phyloP scores from a whole-genome alignment of 2,797 vertebrate genomes.

The Epinephelus malabaricus region DNA sequence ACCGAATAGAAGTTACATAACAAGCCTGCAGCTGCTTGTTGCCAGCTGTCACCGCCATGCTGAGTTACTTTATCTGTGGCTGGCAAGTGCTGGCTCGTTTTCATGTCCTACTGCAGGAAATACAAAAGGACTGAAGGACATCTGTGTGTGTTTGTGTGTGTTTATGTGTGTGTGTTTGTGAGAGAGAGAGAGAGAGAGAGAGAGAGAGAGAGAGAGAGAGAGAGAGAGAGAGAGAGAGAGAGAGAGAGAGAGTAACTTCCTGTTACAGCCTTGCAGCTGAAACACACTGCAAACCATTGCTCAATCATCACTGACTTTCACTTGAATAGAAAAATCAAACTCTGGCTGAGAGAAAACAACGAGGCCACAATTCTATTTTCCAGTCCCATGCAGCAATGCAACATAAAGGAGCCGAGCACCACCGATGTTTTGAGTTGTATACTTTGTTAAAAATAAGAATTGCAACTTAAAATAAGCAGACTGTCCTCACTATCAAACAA shows the following conservation, averaged over 20 bases:
- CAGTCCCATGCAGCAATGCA: neutral
- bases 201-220: too few relatives aligned
- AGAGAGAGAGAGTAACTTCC: slow-evolving; percentile 1
- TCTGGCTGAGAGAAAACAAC: too few relatives aligned
- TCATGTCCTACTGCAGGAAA: neutral
- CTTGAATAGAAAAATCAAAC: neutral
- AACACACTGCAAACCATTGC: neutral
- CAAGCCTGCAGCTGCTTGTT: slow-evolving; percentile 42
- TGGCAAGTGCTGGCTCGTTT: slow-evolving; percentile 19
- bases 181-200: too few relatives aligned
- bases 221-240: neutral
- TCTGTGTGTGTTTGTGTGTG: slow-evolving; percentile 7
- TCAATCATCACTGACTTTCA: neutral
- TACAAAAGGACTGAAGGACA: slow-evolving; percentile 14
- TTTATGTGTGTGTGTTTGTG: neutral
- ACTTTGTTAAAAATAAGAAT: too few relatives aligned
- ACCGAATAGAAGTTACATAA: slow-evolving; percentile 1
- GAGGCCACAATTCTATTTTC: neutral
- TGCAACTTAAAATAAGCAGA: neutral
- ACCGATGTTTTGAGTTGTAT: neutral
- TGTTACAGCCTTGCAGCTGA: neutral
- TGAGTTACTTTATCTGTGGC: slow-evolving; percentile 26
- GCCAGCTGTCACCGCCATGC: slow-evolving; percentile 23
- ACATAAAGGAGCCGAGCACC: too few relatives aligned
- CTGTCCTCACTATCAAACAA: neutral